phyloP scores from a whole-genome alignment of 2,113 vertebrate genomes.

The Leptosomus discolor region DNA sequence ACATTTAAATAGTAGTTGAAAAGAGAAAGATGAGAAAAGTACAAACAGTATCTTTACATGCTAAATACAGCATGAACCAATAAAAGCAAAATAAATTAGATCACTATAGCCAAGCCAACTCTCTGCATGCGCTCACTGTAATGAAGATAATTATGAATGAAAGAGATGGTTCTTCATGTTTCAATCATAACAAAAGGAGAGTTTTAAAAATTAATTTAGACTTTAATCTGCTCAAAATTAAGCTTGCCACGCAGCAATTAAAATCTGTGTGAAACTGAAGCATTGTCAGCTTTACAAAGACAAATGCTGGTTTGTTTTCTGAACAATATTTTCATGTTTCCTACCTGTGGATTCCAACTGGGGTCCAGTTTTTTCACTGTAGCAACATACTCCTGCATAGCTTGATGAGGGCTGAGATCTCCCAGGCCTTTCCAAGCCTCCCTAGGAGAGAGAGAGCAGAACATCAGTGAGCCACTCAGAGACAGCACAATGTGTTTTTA shows the following conservation, averaged over 20 bases:
- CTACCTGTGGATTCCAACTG: slow-evolving; percentile 87
- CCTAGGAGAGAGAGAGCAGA: slow-evolving; percentile 72
- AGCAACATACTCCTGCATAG: slow-evolving; percentile 93
- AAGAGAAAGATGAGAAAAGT: slow-evolving; percentile 51
- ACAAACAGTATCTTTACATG: slow-evolving; percentile 52
- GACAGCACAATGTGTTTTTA: neutral
- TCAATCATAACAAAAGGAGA: slow-evolving; percentile 8
- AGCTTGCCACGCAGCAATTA: slow-evolving; percentile 35
- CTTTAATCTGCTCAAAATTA: slow-evolving; percentile 23
- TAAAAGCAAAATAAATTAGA: slow-evolving; percentile 60
- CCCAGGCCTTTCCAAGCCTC: slow-evolving; percentile 95
- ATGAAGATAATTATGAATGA: slow-evolving; percentile 21
- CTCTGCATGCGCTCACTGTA: neutral
- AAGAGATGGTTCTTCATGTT: neutral
- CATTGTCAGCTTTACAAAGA: neutral
- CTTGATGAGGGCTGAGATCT: slow-evolving; percentile 85
- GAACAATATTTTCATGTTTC: neutral
- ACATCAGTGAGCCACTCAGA: neutral
- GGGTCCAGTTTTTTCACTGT: slow-evolving; percentile 89
- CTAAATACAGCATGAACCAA: slow-evolving; percentile 51
- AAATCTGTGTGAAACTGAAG: neutral
- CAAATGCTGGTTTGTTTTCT: neutral
- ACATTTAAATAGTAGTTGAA: slow-evolving; percentile 45
- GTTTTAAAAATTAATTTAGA: neutral
- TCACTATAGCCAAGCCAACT: neutral